Evolutionary conservation across 2,888 invertebrate genomes (phyloP).

Genomic region (Pardosa pseudoannulata): DNA sequence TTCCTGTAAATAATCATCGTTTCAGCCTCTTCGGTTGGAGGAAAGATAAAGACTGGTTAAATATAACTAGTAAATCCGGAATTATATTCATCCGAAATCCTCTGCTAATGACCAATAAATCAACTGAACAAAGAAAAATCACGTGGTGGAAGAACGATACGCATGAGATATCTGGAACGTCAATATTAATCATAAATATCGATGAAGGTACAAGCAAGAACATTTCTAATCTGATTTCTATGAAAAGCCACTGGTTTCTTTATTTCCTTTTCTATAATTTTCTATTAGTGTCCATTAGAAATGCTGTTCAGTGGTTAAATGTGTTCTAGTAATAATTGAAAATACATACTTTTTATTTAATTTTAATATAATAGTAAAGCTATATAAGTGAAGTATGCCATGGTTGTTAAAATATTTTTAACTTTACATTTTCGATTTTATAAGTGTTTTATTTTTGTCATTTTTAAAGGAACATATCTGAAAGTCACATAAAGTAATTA

Average conservation of each 20-base stretch:
- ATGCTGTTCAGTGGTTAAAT: too few species aligned
- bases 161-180: constrained; percentile 1
- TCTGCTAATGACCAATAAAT: not conserved
- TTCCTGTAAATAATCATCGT: not conserved
- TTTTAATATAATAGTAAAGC: too few species aligned
- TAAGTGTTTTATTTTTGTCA: too few species aligned
- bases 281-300: too few species aligned
- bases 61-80: constrained; percentile 35
- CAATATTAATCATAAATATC: constrained; percentile 19
- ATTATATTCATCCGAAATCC: constrained; percentile 37
- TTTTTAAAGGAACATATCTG: too few species aligned
- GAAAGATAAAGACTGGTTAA: constrained; percentile 30
- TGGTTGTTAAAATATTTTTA: too few species aligned
- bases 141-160: constrained; percentile 38
- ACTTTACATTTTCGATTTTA: too few species aligned
- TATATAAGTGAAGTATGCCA: too few species aligned
- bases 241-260: not conserved
- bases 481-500: too few species aligned
- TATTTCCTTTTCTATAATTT: too few species aligned
- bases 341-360: too few species aligned
- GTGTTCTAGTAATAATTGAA: too few species aligned
- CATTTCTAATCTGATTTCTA: not conserved
- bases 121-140: constrained; percentile 21
- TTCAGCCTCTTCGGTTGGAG: constrained; percentile 4
- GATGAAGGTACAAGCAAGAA: constrained; percentile 25